These are phyloP conservation scores for Odontomyia ornata DNA, from an alignment of 2,888 invertebrate genomes.

Conservation along the genomic window DNA sequence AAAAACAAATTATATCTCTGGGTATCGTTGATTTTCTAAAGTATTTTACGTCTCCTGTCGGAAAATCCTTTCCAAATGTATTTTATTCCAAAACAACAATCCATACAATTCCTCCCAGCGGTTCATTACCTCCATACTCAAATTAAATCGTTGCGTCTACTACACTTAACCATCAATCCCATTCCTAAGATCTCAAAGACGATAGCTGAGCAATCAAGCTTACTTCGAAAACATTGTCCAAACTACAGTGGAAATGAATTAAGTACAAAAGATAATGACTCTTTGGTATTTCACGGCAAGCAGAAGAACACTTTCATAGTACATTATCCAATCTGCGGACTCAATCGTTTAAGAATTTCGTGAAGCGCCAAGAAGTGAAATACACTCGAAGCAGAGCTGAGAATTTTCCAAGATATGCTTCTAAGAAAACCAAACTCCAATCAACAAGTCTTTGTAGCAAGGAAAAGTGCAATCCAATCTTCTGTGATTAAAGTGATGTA, in stretches of 20 bases:
- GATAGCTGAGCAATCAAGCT: conserved; percentile 3
- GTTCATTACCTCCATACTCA: neutral
- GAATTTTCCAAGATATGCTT: neutral
- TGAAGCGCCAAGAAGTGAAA: neutral
- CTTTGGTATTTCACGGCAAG: conserved; percentile 35
- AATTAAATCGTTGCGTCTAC: neutral
- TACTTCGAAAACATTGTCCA: neutral
- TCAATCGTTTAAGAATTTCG: conserved; percentile 37
- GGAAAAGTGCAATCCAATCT: too few species aligned
- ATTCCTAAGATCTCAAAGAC: conserved; percentile 5
- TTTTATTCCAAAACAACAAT: too few species aligned
- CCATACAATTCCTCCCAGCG: neutral
- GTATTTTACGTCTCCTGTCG: too few species aligned
- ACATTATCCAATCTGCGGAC: conserved; percentile 18
- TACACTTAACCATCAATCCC: conserved; percentile 11
- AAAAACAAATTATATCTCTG: too few species aligned
- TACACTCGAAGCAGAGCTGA: neutral
- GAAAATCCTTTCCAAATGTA: too few species aligned
- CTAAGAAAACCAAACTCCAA: neutral
- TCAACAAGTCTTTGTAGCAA: too few species aligned
- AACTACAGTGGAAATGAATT: conserved; percentile 14
- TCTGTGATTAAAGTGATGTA: too few species aligned
- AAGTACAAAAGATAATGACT: conserved; percentile 32
- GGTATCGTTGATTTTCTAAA: too few species aligned
- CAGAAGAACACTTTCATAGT: neutral